Evolutionary conservation across 2,113 vertebrate species (phyloP).

Genomic region (Callocephalon fimbriatum): DNA sequence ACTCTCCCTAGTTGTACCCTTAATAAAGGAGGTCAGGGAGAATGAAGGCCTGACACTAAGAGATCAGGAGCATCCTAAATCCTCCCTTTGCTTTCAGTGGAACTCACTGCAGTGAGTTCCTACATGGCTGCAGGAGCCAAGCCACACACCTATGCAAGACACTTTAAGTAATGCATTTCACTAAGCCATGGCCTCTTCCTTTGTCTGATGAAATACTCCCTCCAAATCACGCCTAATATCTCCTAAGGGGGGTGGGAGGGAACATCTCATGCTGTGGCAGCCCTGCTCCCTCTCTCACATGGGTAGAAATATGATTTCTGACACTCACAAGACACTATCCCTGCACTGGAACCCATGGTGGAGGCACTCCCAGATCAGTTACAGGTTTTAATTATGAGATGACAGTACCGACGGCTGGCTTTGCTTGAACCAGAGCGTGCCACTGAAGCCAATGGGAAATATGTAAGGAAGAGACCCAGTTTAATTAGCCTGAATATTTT

Average conservation of each 20-base stretch:
- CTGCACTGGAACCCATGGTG: not conserved
- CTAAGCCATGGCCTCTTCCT: not conserved
- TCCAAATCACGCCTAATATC: not conserved
- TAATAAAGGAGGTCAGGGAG: not conserved
- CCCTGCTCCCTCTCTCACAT: not conserved
- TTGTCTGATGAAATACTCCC: not conserved
- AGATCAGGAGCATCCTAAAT: not conserved
- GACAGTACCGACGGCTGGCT: conserved; percentile 52
- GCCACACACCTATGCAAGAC: not conserved
- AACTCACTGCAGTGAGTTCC: not conserved
- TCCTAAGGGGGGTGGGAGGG: not conserved
- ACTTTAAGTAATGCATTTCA: accelerated
- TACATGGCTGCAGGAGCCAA: not conserved
- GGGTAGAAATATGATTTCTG: not conserved
- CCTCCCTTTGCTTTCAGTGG: not conserved
- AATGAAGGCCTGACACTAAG: not conserved
- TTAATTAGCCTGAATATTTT: conserved; percentile 81
- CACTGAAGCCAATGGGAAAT: conserved; percentile 65
- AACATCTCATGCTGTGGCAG: not conserved
- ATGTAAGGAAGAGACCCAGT: conserved; percentile 61
- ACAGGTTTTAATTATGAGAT: conserved; percentile 73
- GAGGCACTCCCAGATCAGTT: conserved; percentile 30
- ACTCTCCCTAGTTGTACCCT: not conserved
- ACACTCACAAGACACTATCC: not conserved
- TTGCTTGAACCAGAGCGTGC: conserved; percentile 62